phyloP scores from a whole-genome alignment of 2,888 invertebrate genomes.

The Noctua pronuba region DNA sequence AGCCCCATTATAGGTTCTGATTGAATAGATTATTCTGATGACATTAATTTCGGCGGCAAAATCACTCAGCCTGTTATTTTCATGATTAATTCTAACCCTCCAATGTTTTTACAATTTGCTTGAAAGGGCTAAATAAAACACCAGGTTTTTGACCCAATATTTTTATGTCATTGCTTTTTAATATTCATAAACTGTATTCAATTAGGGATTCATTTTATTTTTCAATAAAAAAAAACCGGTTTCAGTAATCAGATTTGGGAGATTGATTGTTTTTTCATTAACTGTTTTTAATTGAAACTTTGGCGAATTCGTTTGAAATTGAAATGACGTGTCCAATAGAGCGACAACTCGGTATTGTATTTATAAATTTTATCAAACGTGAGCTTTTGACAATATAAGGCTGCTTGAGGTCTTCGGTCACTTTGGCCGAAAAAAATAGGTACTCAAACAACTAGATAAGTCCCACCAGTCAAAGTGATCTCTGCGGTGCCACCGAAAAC shows the following conservation, averaged over 20 bases:
- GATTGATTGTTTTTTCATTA: constrained; percentile 23
- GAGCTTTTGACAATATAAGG: background rate
- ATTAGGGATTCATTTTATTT: background rate
- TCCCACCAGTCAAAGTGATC: background rate
- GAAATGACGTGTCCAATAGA: constrained; percentile 2
- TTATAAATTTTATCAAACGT: background rate
- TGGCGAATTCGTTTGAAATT: constrained; percentile 19
- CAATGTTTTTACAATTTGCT: constrained; percentile 24
- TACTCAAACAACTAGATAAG: too few relatives aligned
- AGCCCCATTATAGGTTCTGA: constrained; percentile 3
- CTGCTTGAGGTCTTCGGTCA: background rate
- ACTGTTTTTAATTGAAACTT: constrained; percentile 33
- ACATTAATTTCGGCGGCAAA: constrained; percentile 3
- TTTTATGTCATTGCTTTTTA: constrained; percentile 7
- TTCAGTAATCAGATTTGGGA: background rate
- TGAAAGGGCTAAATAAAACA: constrained; percentile 1
- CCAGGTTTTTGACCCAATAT: background rate
- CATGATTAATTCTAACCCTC: constrained; percentile 16
- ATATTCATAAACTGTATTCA: constrained; percentile 25
- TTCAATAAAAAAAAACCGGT: constrained; percentile 12
- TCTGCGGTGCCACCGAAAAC: background rate
- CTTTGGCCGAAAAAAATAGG: background rate
- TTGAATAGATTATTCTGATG: constrained; percentile 14
- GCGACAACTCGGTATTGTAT: background rate
- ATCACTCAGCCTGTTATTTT: constrained; percentile 15